Base-by-base conservation (phyloP, 2,888 invertebrate species). In the Cephus pulcher region DNA sequence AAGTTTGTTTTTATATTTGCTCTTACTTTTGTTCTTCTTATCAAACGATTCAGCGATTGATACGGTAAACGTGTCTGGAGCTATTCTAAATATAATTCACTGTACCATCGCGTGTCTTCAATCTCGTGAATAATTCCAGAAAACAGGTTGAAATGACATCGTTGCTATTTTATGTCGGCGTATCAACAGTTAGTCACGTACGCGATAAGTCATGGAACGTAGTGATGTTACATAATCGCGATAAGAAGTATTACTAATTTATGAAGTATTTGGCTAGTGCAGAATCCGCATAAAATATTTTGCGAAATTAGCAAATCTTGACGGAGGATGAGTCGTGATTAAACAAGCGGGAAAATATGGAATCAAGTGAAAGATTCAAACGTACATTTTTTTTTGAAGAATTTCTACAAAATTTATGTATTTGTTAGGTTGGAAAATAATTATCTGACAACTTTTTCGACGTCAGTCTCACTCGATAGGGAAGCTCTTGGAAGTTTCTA, bases 171-270 rank as follows among this genome's bases (percentile, higher is more conserved):
- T 56, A 56, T 56, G 56, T 9, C 23, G 56, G 23, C 56, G 9
- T 23, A 56, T 56, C 56, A 56, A 56, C 56, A 23, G 9, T 56
- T 9, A 56, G 56, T 23, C 56, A 15, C 23, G 56, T 56, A 23
- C 56, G 1, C 23, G 23, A 56, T 56, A 23, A 56, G 23, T 56
- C 56, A 56, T 56, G 23, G 9, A 23, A 56, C 56, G 34, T 32
- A 33, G 34, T 12, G 71, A 11, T 4, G 71, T 34, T 71, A 71
- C 71, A 37, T 78, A 15, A 78, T 69, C 56, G 68, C 68, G 78
- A 78, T 78, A 78, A 78, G 75, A 78, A 76, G 73, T 68, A 78
- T 75, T 76, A 78, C 34, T 40, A 76, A 78, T 56, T 78, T 75
- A 78, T 78, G 76, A 78, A 76, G 40, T 73, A 73, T 75, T 78